A percentile compares a stretch with the other conserved stretches of the same genome.
These are phyloP conservation scores for Seriola rivoliana DNA, from an alignment of 2,113 vertebrate species.

Conservation along the genomic window DNA sequence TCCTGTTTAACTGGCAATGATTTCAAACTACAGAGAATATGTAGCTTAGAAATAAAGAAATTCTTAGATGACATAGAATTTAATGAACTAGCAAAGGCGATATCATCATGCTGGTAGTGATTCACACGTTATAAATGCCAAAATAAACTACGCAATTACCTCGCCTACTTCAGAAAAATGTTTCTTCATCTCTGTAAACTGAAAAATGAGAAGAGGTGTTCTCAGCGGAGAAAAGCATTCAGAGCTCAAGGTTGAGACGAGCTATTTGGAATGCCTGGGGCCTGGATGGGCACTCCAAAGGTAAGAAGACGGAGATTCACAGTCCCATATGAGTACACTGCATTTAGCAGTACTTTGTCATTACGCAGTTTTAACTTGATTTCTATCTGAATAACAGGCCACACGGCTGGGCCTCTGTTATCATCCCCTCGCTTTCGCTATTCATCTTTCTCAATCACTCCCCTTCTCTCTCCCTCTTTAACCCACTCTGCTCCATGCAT, in stretches of 20 bases:
- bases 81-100: slow-evolving; percentile 20
- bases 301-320: slow-evolving; percentile 41
- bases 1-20: slow-evolving; percentile 26
- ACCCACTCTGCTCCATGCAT: background rate
- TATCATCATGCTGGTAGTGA: slow-evolving; percentile 36
- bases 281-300: slow-evolving; percentile 41
- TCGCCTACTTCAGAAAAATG: slow-evolving; percentile 43
- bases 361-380: slow-evolving; percentile 39
- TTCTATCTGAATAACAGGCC: slow-evolving; percentile 47
- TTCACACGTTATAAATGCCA: slow-evolving; percentile 35
- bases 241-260: slow-evolving; percentile 47
- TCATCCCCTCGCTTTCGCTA: slow-evolving; percentile 26
- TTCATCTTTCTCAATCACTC: slow-evolving; percentile 44
- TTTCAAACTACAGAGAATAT: slow-evolving; percentile 27
- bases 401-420: slow-evolving; percentile 27
- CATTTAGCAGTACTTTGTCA: slow-evolving; percentile 52
- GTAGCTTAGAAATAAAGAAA: slow-evolving; percentile 11
- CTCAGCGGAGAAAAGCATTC: slow-evolving; percentile 29
- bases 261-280: slow-evolving; percentile 46
- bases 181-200: slow-evolving; percentile 49
- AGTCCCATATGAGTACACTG: slow-evolving; percentile 43
- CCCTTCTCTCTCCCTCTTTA: background rate
- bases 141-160: slow-evolving; percentile 56
- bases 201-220: slow-evolving; percentile 54
- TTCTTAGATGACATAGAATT: slow-evolving; percentile 9